Percentiles rank a stretch among this genome's conserved stretches.
Evolutionary conservation across 2,888 invertebrate genomes (phyloP).

Genomic region (Pristionchus exspectatus): DNA sequence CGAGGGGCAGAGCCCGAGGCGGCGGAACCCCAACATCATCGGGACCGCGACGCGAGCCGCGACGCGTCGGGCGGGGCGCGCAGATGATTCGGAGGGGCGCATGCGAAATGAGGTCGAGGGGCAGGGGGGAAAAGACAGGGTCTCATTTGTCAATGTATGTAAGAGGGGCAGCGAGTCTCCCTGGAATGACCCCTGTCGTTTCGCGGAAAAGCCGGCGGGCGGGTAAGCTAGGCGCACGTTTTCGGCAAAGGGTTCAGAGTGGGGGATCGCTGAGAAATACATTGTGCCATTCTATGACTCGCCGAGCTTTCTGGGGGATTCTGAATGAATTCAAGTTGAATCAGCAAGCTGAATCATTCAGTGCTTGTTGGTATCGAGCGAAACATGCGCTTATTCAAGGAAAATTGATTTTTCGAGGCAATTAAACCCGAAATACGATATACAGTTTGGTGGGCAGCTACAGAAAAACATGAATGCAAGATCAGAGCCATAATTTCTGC

Average conservation of each 20-base stretch:
- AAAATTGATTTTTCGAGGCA: no score
- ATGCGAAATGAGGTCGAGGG: slow-evolving; percentile 27
- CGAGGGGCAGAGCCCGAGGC: no score
- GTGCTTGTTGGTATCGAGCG: neutral
- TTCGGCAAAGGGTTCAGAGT: neutral
- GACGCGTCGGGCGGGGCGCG: neutral
- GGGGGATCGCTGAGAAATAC: no score
- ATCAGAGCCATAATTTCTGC: neutral
- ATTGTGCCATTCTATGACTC: neutral
- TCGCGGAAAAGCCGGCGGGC: neutral
- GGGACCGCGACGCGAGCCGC: neutral
- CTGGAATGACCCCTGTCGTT: neutral
- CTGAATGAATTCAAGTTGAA: neutral
- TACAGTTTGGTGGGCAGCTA: no score
- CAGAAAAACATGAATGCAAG: no score
- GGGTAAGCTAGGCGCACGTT: neutral
- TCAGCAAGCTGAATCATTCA: neutral
- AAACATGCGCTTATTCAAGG: neutral
- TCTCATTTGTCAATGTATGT: slow-evolving; percentile 48
- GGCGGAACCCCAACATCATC: slow-evolving; percentile 13
- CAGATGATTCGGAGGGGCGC: neutral
- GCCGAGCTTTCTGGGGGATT: neutral
- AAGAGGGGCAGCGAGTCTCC: neutral
- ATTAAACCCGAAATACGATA: no score
- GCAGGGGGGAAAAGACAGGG: neutral